phyloP scores from a whole-genome alignment of 23 tunicate genomes.

The Aplidium turbinatum region DNA sequence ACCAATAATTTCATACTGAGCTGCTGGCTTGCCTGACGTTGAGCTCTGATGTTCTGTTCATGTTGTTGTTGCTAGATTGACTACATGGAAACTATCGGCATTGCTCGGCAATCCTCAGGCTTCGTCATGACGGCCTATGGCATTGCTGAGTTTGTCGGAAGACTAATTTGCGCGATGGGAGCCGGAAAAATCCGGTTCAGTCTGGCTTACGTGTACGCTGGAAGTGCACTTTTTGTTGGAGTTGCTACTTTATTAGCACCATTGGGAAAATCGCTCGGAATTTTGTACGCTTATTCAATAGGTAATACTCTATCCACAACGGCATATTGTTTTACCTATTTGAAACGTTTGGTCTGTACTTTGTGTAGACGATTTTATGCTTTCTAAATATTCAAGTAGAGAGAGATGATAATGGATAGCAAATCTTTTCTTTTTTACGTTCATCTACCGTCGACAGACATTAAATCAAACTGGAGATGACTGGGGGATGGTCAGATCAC shows the following conservation, averaged over 20 bases:
- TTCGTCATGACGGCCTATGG: slow-evolving; percentile 90
- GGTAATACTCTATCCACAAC: slow-evolving; percentile 30
- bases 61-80: slow-evolving; percentile 79
- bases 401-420: too few relatives aligned
- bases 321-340: not conserved
- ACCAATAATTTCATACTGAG: too few relatives aligned
- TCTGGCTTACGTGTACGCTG: slow-evolving; percentile 76
- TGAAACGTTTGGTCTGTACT: too few relatives aligned
- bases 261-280: slow-evolving; percentile 46
- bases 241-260: slow-evolving; percentile 73
- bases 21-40: too few relatives aligned
- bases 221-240: slow-evolving; percentile 69
- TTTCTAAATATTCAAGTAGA: too few relatives aligned
- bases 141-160: slow-evolving; percentile 75
- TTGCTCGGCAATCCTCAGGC: slow-evolving; percentile 23
- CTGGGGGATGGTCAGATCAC: too few relatives aligned
- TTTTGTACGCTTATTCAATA: slow-evolving; percentile 73
- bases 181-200: slow-evolving; percentile 76
- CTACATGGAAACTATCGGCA: slow-evolving; percentile 70
- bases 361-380: too few relatives aligned
- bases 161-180: slow-evolving; percentile 66
- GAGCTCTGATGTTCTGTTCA: too few relatives aligned
- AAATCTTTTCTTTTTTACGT: too few relatives aligned
- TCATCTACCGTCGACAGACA: too few relatives aligned
- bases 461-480: too few relatives aligned